Evolutionary conservation across 1,140 invertebrate species (phyloP), one percentile per base, ranked within the genome.

Genomic region (Drosophila baimaii): DNA sequence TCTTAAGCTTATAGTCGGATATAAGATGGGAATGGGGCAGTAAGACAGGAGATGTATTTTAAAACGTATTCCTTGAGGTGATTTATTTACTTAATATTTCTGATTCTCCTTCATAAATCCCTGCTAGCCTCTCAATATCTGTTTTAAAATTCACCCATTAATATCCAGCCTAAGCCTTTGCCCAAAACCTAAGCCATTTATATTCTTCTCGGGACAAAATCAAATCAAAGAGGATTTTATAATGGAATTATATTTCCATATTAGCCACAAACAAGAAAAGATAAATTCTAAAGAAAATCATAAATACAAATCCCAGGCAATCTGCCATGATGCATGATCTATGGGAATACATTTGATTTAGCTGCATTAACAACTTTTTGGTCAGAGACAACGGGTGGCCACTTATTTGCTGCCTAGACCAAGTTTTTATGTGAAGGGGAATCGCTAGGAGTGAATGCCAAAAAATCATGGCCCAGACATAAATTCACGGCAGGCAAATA

Each of bases 221-320:
- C 82, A 81, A 78, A 84, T 81, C 68, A 81, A 47, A 25, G 25
- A 56, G 44, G 41, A 56, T 58, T 79, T 81, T 72, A 85, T 79
- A 82, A 88, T 82, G 79, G 79, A 88, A 85, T 82, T 82, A 64
- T 79, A 82, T 76, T 72, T 76, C 35, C 70, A 54, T 68, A 81
- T 85, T 77, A 85, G 62, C 51, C 46, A 52, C 65, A 76, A 49
- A 44, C 63, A 49, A 39, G 65, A 43, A 35, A 39, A 76, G 12
- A 51, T 59, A 47, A 65, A 79, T 79, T 79, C 63, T 69, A 41
- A 62, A 61, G 58, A 25, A 68, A 77, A 76, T 82, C 83, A 69
- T 86, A 88, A 88, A 83, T 62, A 72, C 71, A 79, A 86, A 86
- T 78, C 71, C 79, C n/a, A 77, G 56, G 70, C 82, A 86, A 88